Conservation (phyloP, 2,797 vertebrate genomes). For the Pangasius sanitwongsei region DNA sequence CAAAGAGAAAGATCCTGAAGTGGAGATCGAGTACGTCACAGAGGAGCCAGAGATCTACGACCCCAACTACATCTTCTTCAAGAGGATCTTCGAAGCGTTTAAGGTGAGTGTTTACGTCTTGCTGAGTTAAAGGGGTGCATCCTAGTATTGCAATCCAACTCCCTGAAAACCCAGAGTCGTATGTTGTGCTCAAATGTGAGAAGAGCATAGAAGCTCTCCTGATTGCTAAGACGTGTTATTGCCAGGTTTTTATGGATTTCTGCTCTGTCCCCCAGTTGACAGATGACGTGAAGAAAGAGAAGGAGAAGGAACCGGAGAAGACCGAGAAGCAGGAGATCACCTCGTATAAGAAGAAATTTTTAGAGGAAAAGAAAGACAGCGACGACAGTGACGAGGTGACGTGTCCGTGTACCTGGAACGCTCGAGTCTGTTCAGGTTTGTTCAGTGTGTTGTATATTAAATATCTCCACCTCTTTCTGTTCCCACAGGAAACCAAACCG, state of each 20-base stretch:
- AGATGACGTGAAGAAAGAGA: slow-evolving; percentile 91
- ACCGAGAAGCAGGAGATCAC: slow-evolving; percentile 78
- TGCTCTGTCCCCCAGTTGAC: slow-evolving; percentile 75
- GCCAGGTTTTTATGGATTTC: neutral
- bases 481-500: slow-evolving; percentile 79
- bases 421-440: neutral
- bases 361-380: slow-evolving; percentile 86
- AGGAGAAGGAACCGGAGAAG: slow-evolving; percentile 92
- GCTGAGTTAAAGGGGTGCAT: neutral
- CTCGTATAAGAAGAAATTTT: slow-evolving; percentile 84
- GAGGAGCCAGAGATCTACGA: slow-evolving; percentile 92
- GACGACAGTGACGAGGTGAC: slow-evolving; percentile 87
- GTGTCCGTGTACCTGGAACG: neutral
- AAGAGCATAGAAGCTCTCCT: neutral
- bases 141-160: neutral
- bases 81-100: slow-evolving; percentile 91
- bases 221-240: neutral
- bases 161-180: neutral
- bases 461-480: neutral
- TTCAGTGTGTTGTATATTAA: neutral
- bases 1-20: slow-evolving; percentile 73
- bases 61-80: slow-evolving; percentile 92
- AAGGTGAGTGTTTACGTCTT: slow-evolving; percentile 74
- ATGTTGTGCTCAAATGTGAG: neutral
- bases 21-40: slow-evolving; percentile 90